Conservation (phyloP, 2,797 vertebrate species). For the Halcyon badia region DNA sequence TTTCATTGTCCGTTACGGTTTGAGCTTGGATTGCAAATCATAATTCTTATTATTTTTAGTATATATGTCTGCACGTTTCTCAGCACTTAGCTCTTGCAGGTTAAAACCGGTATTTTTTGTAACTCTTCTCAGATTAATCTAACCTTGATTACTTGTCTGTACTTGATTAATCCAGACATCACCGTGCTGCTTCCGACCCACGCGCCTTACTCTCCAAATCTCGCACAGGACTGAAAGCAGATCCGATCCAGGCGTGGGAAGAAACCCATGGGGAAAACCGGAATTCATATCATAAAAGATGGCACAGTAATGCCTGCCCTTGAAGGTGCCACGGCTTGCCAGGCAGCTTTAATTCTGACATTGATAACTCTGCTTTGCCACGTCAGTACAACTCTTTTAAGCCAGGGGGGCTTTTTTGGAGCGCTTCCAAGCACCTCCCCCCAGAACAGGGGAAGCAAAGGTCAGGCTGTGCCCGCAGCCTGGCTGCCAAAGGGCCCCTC, state of each 20-base stretch:
- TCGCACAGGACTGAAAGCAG: neutral
- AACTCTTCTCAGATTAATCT: neutral
- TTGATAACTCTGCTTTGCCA: conserved; percentile 4
- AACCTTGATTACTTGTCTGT: neutral
- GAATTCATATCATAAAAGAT: neutral
- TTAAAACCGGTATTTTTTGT: neutral
- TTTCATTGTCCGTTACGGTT: neutral
- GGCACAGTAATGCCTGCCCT: neutral
- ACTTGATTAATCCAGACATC: neutral
- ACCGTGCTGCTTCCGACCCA: neutral
- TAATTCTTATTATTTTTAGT: neutral
- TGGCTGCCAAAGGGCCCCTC: neutral
- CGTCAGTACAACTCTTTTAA: conserved; percentile 12
- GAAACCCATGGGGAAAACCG: neutral
- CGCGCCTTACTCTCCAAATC: neutral
- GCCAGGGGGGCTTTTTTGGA: neutral
- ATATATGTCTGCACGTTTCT: neutral
- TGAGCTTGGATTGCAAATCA: neutral
- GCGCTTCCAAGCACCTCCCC: neutral
- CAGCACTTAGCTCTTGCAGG: neutral
- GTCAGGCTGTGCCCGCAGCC: neutral
- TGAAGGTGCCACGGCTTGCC: neutral
- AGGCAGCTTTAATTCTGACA: conserved; percentile 13
- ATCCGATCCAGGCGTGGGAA: neutral
- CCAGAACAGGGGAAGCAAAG: neutral